Percentiles rank a stretch among this genome's conserved stretches.
These are phyloP conservation scores for Cebus imitator DNA, from an alignment of 2,113 vertebrate genomes.

Conservation along the genomic window DNA sequence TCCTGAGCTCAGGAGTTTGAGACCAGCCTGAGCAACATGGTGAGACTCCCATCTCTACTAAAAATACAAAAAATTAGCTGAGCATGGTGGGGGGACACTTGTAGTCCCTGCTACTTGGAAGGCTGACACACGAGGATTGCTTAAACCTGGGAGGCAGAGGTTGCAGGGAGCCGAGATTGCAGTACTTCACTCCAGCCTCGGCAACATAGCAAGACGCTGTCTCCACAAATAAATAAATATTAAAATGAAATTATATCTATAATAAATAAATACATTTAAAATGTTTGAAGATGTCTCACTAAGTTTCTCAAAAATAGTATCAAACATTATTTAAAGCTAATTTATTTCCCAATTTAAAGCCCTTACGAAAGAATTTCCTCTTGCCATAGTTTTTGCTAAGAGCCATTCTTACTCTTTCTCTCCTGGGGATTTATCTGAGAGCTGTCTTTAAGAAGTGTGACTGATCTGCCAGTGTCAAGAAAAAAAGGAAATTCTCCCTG, in stretches of 20 bases:
- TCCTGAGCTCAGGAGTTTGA: too few species aligned
- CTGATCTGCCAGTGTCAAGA: conserved; percentile 33
- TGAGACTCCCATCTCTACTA: too few species aligned
- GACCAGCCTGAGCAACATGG: too few species aligned
- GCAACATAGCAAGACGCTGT: too few species aligned
- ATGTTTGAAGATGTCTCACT: conserved; percentile 13
- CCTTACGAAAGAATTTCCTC: conserved; percentile 71
- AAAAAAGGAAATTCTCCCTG: conserved; percentile 6
- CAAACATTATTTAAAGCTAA: neutral
- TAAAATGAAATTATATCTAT: neutral
- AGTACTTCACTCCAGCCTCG: too few species aligned
- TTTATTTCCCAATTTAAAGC: conserved; percentile 68
- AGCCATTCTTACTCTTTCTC: conserved; percentile 61
- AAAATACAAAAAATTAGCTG: too few species aligned
- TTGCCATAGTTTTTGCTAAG: conserved; percentile 51
- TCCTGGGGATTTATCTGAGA: conserved; percentile 66
- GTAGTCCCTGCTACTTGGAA: too few species aligned
- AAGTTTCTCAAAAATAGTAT: neutral
- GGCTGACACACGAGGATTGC: too few species aligned
- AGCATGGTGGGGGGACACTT: too few species aligned
- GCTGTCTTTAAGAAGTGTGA: conserved; percentile 67
- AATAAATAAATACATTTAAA: neutral
- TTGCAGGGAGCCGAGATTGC: too few species aligned
- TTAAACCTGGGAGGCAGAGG: too few species aligned
- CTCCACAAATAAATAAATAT: too few species aligned